Evolutionary conservation across 2,797 vertebrate genomes (phyloP).

Genomic region (Vipera ursinii): DNA sequence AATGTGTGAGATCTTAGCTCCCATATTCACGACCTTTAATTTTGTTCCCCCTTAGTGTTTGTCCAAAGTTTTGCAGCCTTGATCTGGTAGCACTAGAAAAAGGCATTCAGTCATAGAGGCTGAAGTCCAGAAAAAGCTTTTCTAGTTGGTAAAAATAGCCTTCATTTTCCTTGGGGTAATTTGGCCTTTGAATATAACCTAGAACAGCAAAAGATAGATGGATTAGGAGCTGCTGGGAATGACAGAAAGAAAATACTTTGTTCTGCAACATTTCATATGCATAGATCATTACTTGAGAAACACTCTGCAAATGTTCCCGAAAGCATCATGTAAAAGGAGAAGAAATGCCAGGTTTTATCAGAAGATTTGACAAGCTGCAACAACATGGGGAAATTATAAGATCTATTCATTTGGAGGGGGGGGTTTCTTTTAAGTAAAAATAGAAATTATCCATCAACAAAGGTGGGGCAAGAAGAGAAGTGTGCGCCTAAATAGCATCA

Average conservation of each 20-base stretch:
- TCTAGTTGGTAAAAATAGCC: background rate
- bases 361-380: constrained; percentile 30
- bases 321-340: constrained; percentile 15
- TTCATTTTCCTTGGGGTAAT: background rate
- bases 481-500: constrained; percentile 27
- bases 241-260: constrained; percentile 24
- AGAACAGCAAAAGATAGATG: background rate
- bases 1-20: background rate
- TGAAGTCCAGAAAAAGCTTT: background rate
- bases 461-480: constrained; percentile 21
- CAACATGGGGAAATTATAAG: constrained; percentile 31
- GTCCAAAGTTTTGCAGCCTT: background rate
- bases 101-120: background rate
- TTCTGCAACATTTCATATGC: background rate
- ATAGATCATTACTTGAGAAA: constrained; percentile 19
- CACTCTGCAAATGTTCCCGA: constrained; percentile 18
- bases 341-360: constrained; percentile 42
- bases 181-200: background rate
- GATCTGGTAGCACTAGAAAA: background rate
- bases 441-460: constrained; percentile 50
- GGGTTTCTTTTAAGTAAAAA: constrained; percentile 3
- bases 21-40: background rate
- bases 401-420: constrained; percentile 30
- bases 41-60: background rate
- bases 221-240: background rate